Conservation (phyloP, 2,888 invertebrate species). For the Agapetus fuscipes region DNA sequence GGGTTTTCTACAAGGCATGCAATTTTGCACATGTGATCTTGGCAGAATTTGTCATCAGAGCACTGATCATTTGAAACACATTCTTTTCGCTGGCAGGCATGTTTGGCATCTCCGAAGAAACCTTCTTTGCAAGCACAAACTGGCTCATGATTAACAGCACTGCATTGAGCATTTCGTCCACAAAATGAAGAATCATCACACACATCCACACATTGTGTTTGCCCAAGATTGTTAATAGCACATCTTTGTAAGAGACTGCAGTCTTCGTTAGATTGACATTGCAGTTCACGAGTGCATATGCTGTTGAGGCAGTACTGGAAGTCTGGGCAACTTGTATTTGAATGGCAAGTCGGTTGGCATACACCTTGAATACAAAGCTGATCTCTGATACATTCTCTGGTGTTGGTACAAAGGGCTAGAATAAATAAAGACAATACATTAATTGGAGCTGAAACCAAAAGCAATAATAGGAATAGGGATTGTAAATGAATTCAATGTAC, state of each 20-base stretch:
- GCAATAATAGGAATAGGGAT: not conserved
- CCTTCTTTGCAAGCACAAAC: conserved; percentile 70
- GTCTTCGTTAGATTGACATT: conserved; percentile 62
- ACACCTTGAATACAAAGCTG: conserved; percentile 78
- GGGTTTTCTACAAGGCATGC: conserved; percentile 75
- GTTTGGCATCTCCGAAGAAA: conserved; percentile 71
- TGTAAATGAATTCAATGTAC: conserved; percentile 24
- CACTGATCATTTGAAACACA: conserved; percentile 64
- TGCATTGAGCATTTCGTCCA: conserved; percentile 75
- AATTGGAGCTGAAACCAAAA: conserved; percentile 2
- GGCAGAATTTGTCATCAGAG: conserved; percentile 73
- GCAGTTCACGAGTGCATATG: conserved; percentile 74
- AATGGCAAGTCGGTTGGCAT: conserved; percentile 76
- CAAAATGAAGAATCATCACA: conserved; percentile 63
- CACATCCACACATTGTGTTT: conserved; percentile 65
- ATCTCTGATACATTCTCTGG: conserved; percentile 75
- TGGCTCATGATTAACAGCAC: conserved; percentile 60
- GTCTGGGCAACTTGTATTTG: conserved; percentile 73
- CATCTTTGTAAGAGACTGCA: conserved; percentile 69
- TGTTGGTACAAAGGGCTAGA: conserved; percentile 64
- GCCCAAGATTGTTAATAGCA: conserved; percentile 53
- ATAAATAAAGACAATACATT: conserved; percentile 23
- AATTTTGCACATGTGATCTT: conserved; percentile 74
- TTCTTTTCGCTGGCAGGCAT: conserved; percentile 73
- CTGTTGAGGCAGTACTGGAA: conserved; percentile 76